Evolutionary conservation across 2,797 vertebrate genomes (phyloP).

Genomic region (Sebastes dallii): DNA sequence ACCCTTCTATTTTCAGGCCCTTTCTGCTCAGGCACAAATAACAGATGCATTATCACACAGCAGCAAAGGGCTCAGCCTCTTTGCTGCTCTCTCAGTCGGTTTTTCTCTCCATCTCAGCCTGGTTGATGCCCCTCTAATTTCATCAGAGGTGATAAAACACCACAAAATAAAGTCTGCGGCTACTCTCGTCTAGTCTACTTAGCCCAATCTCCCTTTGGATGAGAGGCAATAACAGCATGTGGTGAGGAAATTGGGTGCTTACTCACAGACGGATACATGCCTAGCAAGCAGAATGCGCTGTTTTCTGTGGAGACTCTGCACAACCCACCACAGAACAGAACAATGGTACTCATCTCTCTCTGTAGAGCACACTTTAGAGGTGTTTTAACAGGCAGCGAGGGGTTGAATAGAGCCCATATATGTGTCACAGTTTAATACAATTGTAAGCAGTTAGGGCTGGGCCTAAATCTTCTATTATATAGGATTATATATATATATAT

Average conservation of each 20-base stretch:
- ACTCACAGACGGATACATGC: slow-evolving; percentile 67
- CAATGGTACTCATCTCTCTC: slow-evolving; percentile 9
- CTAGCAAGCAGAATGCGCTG: slow-evolving; percentile 57
- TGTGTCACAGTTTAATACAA: not conserved
- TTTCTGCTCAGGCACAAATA: slow-evolving; percentile 40
- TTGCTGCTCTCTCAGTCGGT: slow-evolving; percentile 23
- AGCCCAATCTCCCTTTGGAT: slow-evolving; percentile 76
- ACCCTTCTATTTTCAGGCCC: slow-evolving; percentile 9
- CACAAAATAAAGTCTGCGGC: slow-evolving; percentile 77
- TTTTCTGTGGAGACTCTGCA: slow-evolving; percentile 31
- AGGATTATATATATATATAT: too few relatives aligned
- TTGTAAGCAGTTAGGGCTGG: not conserved
- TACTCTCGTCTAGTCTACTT: slow-evolving; percentile 69
- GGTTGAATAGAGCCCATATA: not conserved
- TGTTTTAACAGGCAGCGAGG: slow-evolving; percentile 5
- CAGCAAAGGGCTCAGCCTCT: slow-evolving; percentile 31
- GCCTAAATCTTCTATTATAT: not conserved
- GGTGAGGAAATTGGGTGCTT: slow-evolving; percentile 71
- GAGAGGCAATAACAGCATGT: slow-evolving; percentile 77
- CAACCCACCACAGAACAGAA: slow-evolving; percentile 30
- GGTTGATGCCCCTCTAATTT: slow-evolving; percentile 70
- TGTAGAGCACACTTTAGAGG: not conserved
- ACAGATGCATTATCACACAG: slow-evolving; percentile 51
- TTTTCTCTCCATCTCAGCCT: slow-evolving; percentile 40
- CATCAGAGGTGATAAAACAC: slow-evolving; percentile 82